phyloP scores from a whole-genome alignment of 92 coral and sea anemone species.

The Ricordea florida region DNA sequence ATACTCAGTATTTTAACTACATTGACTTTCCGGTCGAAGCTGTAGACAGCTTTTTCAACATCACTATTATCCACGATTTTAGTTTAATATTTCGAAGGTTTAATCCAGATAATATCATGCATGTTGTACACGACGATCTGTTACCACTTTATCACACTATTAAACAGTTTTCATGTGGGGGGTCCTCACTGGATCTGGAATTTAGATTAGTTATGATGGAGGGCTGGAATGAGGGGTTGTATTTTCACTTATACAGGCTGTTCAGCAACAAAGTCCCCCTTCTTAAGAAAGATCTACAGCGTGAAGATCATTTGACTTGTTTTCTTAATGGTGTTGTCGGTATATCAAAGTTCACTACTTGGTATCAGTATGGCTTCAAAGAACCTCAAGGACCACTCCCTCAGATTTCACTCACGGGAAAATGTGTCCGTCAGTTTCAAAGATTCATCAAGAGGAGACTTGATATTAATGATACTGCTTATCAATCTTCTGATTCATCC shows the following conservation, averaged over 20 bases:
- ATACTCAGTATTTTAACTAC: slow-evolving; percentile 87
- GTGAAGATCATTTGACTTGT: slow-evolving; percentile 64
- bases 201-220: slow-evolving; percentile 86
- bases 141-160: slow-evolving; percentile 86
- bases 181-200: slow-evolving; percentile 38
- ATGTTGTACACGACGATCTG: slow-evolving; percentile 91
- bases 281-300: slow-evolving; percentile 36
- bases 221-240: slow-evolving; percentile 75
- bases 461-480: slow-evolving; percentile 5
- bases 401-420: slow-evolving; percentile 53
- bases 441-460: slow-evolving; percentile 60
- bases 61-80: slow-evolving; percentile 69
- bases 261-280: slow-evolving; percentile 63
- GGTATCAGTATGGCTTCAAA: slow-evolving; percentile 97
- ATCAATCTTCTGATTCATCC: background rate
- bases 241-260: slow-evolving; percentile 73
- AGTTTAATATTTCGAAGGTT: slow-evolving; percentile 88
- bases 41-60: slow-evolving; percentile 51
- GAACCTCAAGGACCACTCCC: slow-evolving; percentile 82
- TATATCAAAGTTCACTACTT: slow-evolving; percentile 84
- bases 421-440: slow-evolving; percentile 68
- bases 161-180: slow-evolving; percentile 53
- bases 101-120: slow-evolving; percentile 93
- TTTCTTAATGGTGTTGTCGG: slow-evolving; percentile 85
- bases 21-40: slow-evolving; percentile 77